Base-by-base conservation (phyloP, 2,797 vertebrate genomes). In the Hyperoplus immaculatus region DNA sequence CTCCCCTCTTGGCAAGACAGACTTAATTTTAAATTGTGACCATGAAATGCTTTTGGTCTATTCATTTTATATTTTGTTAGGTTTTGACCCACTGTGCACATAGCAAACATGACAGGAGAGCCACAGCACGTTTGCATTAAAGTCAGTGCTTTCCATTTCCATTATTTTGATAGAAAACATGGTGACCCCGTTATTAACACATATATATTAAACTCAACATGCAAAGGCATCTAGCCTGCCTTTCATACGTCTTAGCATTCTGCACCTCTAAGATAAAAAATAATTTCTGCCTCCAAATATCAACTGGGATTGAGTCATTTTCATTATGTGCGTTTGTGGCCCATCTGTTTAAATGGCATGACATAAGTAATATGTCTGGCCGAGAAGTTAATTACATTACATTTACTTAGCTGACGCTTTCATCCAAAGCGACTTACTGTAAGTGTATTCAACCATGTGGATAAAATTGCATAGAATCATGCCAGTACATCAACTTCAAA, bases 11-110 rank as follows among this genome's bases (percentile, higher is more conserved):
- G 14, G 38, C n/a, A 56, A 2, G 49, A 66, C 43, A 50, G 7
- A 60, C 55, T 57, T 16, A 4, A 58, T 56, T 65, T 15, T 46
- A 36, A 39, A 18, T 53, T 60, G 36, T n/a, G 38, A 69, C 38
- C 6, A 8, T 62, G 14, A 59, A 6, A 63, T 49, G 16, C 5
- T 16, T 58, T 58, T 50, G 57, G 8, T 38, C n/a, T 4, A 15
- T 62, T 47, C 1, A 50, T 41, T 16, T 62, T 1, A 4, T 18
- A 39, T 39, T n/a, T 39, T 11, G 29, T 36, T 5, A 39, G 38
- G 4, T 4, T 29, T 38, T 53, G 11, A 13, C 18, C 9, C 12
- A 51, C 21, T 39, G 38, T 42, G 12, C 50, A 56, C 8, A 51
- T 38, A 8, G 1, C 29, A 53, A 29, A 39, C 29, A 29, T 10